Evolutionary conservation across 2,888 invertebrate species (phyloP), one percentile per base, ranked within the genome.

Genomic region (Tortrix viridana): DNA sequence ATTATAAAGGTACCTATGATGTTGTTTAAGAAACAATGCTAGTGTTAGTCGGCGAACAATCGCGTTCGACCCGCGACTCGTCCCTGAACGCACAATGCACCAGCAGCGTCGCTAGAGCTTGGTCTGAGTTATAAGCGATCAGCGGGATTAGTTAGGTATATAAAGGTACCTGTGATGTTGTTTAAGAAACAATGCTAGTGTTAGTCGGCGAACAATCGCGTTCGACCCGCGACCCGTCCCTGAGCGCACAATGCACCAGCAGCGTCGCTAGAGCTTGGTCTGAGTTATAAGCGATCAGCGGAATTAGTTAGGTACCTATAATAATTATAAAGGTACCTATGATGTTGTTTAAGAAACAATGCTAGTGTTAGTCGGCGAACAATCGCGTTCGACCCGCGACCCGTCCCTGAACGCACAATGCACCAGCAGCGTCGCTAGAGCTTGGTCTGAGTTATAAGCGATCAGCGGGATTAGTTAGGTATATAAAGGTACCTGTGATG

Each of bases 331-430:
- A n/a, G n/a, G n/a, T n/a, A n/a, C n/a, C n/a, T n/a, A n/a, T n/a
- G n/a, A n/a, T n/a, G n/a, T n/a, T n/a, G n/a, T n/a, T n/a, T n/a
- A n/a, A 52, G 52, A 52, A 52, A 52, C 53, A 49, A 43, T 54
- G 54, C 60, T 41, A 48, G 47, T 47, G 53, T 46, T 47, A 48
- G 23, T 19, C 14, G 2, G 46, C 26, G 43, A 48, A 49, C 43
- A 55, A 61, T 55, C 60, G 54, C 50, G 20, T 4, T n/a, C 53
- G 47, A 53, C 60, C 53, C 47, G 47, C 60, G 53, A 60, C 53
- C 48, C 32, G n/a, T 49, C 26, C 47, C 53, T 53, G 38, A 23
- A 38, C 60, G 20, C 47, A 53, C 50, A 55, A 48, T 53, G 53
- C 38, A 60, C 53, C 38, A 55, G 48, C 18, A 32, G 20, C 19